Evolutionary conservation across 2,113 vertebrate species (phyloP), one percentile per base, ranked within the genome.

Genomic region (Eurystomus gularis): DNA sequence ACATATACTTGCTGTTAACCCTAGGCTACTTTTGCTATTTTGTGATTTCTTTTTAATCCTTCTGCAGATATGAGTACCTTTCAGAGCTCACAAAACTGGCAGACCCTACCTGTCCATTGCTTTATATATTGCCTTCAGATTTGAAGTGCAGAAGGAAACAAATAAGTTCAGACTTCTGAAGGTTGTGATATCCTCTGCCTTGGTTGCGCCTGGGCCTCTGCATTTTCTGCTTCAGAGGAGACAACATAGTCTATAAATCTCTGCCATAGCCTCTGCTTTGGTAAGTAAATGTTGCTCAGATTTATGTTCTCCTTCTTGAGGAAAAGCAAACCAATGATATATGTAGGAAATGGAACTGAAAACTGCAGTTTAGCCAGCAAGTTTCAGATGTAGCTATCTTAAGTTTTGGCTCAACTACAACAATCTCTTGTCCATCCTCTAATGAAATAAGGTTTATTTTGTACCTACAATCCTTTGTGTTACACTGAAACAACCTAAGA

Each of bases 181-280:
- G 75, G 68, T 11, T 96, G 48, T 82, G 92, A 29, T 83, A 35
- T 46, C 17, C 42, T 29, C n/a, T 83, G 81, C 77, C 88, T 51
- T 13, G 15, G 40, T 31, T 73, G n/a, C 49, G 87, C n/a, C 62
- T 65, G 49, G 89, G 49, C 17, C n/a, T 89, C 61, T 37, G 68
- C 44, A 88, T 90, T 96, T 90, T 88, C 92, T 94, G 85, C 95
- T 87, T 84, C 90, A 94, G 82, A 80, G 71, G 51, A 90, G 75
- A 89, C 0, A 12, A 77, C 55, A 51, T 25, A 77, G 48, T n/a
- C 88, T 66, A 37, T 71, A 86, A 91, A 96, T 94, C 90, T 33
- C 66, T 83, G 37, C 44, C 54, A 60, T 28, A 40, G 73, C 23
- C 73, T 86, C 66, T 88, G 87, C 92, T 83, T 91, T 68, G 75